Conservation (phyloP, 2,888 invertebrate species). For the Acleris sparsana region DNA sequence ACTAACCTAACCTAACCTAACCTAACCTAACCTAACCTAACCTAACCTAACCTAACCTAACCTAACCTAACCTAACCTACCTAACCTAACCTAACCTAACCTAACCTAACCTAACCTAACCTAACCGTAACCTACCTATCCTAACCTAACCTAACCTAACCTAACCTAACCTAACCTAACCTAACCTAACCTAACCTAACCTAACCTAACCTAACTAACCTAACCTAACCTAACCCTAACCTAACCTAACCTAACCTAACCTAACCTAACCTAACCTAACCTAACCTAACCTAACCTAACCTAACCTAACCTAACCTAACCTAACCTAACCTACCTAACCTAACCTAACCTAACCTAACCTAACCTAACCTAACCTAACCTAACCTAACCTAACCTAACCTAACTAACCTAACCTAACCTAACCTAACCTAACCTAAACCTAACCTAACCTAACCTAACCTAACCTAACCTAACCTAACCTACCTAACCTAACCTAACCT, state of each 20-base stretch:
- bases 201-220: conserved; percentile 19
- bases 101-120: too few relatives aligned
- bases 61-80: too few relatives aligned
- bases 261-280: conserved; percentile 37
- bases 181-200: neutral
- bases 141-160: conserved; percentile 33
- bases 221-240: conserved; percentile 6
- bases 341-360: conserved; percentile 37
- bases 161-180: neutral
- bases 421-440: conserved; percentile 4
- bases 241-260: conserved; percentile 38
- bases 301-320: conserved; percentile 36
- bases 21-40: too few relatives aligned
- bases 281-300: neutral
- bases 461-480: too few relatives aligned
- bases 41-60: too few relatives aligned
- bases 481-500: neutral
- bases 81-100: too few relatives aligned
- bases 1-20: neutral
- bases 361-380: conserved; percentile 27
- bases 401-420: conserved; percentile 16
- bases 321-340: conserved; percentile 35
- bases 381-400: conserved; percentile 3
- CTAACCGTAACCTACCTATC: neutral
- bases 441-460: neutral